Base-by-base conservation (phyloP, 2,797 vertebrate genomes). In the Chloroceryle inda region DNA sequence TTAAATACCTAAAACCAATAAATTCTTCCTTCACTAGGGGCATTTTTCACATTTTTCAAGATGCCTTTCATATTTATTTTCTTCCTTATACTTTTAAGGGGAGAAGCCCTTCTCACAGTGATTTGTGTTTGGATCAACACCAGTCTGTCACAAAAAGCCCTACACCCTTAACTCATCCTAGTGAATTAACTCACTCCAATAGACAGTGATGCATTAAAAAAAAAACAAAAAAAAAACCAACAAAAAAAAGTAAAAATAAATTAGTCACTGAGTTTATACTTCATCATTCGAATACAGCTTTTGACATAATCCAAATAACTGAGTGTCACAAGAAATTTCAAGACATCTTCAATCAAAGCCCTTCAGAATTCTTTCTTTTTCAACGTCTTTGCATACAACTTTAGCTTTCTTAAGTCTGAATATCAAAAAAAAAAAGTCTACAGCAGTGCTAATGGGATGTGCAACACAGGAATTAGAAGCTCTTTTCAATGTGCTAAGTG, bases 31-130 rank as follows among this genome's bases (percentile, higher is more conserved):
- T 63, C 16, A 35, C 11, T 63, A 71, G 11, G 2, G 19, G 35
- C 12, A 15, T 0, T 73, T 80, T 58, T 53, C 4, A 35, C 13
- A 33, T 22, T 81, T 92, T 81, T 64, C 15, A 64, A 44, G 67
- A 77, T 2, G 63, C 58, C 19, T 76, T 66, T 47, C 7, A 9
- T 23, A 33, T 52, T 66, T 63, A 2, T 71, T 84, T 91, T 71
- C 22, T 56, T 47, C 11, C 7, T 49, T 4, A 33, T 47, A 40
- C 21, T 63, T 80, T 69, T 31, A 67, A 85, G 15, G 8, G 29
- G 6, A 8, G 14, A 78, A 37, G 0, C 4, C 15, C 18, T 49
- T 6, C 7, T 88, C 14, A 14, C 18, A 44, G 1, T 0, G 0
- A 7, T 27, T 21, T 76, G 33, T 53, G 3, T 58, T 78, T 67